Evolutionary conservation across 2,797 vertebrate species (phyloP).

Genomic region (Iguana delicatissima): DNA sequence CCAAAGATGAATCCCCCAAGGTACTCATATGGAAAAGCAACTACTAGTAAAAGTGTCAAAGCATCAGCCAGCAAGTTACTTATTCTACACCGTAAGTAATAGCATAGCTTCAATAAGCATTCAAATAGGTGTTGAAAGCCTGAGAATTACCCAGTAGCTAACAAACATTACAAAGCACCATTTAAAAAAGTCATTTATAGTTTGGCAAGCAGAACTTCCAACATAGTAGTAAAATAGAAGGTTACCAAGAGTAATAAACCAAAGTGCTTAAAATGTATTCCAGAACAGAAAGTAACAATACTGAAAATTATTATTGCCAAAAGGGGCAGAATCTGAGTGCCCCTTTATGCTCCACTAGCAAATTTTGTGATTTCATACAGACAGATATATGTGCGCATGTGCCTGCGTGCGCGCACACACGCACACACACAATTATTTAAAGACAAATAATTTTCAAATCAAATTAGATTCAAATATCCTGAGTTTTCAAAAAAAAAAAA

Average conservation of each 20-base stretch:
- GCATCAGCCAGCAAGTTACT: background rate
- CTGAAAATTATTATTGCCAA: background rate
- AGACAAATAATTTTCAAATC: slow-evolving; percentile 40
- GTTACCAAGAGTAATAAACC: slow-evolving; percentile 18
- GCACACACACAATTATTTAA: slow-evolving; percentile 42
- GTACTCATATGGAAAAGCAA: accelerated
- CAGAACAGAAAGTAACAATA: slow-evolving; percentile 38
- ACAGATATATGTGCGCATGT: background rate
- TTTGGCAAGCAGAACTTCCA: background rate
- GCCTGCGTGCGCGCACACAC: background rate
- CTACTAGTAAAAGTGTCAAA: accelerated
- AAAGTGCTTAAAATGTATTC: slow-evolving; percentile 25
- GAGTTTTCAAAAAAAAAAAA: slow-evolving; percentile 35
- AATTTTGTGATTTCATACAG: slow-evolving; percentile 6
- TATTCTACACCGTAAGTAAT: background rate
- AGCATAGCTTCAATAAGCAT: background rate
- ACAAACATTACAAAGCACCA: background rate
- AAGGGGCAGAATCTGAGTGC: slow-evolving; percentile 13
- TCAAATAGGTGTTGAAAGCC: slow-evolving; percentile 37
- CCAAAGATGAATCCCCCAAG: background rate
- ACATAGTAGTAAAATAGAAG: slow-evolving; percentile 23
- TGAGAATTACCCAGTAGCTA: background rate
- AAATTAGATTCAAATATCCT: slow-evolving; percentile 58
- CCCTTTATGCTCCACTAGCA: slow-evolving; percentile 37
- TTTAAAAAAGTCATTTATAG: slow-evolving; percentile 47